Evolutionary conservation across 2,797 vertebrate species (phyloP).

Genomic region (Xenops minutus): DNA sequence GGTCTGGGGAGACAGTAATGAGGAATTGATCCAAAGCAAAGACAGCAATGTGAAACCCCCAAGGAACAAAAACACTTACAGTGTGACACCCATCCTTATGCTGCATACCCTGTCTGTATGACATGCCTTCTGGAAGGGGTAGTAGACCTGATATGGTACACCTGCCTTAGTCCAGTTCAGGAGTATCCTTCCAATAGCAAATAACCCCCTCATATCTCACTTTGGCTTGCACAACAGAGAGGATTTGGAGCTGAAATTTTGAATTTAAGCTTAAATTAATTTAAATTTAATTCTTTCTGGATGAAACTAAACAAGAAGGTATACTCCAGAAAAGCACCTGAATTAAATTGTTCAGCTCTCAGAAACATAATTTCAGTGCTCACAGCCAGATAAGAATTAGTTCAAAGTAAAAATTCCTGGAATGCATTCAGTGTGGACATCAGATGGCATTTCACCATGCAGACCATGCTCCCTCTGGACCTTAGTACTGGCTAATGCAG

Average conservation of each 20-base stretch:
- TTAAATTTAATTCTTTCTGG: neutral
- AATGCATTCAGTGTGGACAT: neutral
- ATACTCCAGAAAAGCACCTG: neutral
- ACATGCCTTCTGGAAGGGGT: neutral
- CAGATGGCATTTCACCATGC: rapidly evolving
- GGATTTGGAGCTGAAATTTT: neutral
- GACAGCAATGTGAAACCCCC: neutral
- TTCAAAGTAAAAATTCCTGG: neutral
- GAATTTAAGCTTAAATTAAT: neutral
- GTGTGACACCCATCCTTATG: neutral
- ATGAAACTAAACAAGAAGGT: neutral
- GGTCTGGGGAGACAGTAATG: neutral
- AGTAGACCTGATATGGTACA: neutral
- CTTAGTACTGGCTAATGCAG: neutral
- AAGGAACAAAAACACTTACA: neutral
- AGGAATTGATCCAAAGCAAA: neutral
- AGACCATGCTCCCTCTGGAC: neutral
- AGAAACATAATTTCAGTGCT: neutral
- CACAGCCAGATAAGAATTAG: neutral
- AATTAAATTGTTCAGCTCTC: neutral
- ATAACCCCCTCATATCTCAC: neutral
- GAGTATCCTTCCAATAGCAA: neutral
- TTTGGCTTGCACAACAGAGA: neutral
- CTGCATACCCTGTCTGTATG: neutral
- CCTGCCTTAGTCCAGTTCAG: neutral